Base-by-base conservation (phyloP, 1,140 invertebrate genomes). In the Mylabris phalerata region DNA sequence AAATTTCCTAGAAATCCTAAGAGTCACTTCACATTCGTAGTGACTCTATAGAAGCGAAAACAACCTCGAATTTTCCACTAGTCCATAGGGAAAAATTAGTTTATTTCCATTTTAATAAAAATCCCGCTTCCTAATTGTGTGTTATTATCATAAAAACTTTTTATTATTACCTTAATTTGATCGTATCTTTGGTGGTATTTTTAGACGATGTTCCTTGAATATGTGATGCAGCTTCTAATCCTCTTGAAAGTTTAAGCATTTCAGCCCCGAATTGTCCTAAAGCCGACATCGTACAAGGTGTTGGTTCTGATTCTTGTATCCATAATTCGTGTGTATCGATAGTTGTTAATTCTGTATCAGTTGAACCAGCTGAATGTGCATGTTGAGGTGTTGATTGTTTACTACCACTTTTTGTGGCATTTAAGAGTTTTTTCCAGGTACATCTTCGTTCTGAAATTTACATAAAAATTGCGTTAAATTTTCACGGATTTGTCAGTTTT, bases 201-300 rank as follows among this genome's bases (percentile, higher is more conserved):
- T 39, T 47, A 24, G 51, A 57, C 3, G 54, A 55, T 27, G 48
- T 46, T 47, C 39, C 61, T 50, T 49, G 52, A 25, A 48, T 13
- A 9, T 57, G 49, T 64, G 79, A 77, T 38, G 75, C 78, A 9
- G 76, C 82, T 74, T 89, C 87, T 49, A 90, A 76, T 42, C 88
- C 87, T 46, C 86, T 78, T 1, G 87, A 89, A 1, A 90, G 76
- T 62, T 87, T 85, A 49, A 90, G 77, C 87, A 91, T 89, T 76
- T 91, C 88, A 3, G 86, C 85, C 13, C 88, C 88, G 63, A 91
- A 90, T 66, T 88, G 86, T 71, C 89, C 87, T 61, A 91, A 76
- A 38, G 88, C 88, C 9, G 86, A 86, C 82, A 90, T 87, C 48
- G 87, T 85, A 61, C 85, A 88, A 7, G 87, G 86, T 50, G 85